Percentiles rank a stretch among this genome's conserved stretches.
Conservation (phyloP, 2,113 vertebrate genomes). For the Serinus canaria region DNA sequence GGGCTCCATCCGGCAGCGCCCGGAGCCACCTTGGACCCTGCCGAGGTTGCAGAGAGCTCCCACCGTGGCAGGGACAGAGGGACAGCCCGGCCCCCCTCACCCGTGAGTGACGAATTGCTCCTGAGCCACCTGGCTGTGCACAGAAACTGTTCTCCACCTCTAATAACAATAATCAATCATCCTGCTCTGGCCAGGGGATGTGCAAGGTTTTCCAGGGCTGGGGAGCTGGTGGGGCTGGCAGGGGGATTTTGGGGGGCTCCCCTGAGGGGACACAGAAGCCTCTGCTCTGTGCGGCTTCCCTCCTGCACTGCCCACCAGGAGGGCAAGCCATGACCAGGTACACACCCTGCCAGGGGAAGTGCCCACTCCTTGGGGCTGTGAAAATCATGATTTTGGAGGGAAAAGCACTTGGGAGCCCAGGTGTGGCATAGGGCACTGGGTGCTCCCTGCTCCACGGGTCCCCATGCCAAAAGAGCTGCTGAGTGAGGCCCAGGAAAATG, state of each 20-base stretch:
- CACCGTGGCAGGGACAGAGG: not conserved
- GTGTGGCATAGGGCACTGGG: fast-evolving
- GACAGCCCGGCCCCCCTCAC: fast-evolving
- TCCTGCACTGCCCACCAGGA: fast-evolving
- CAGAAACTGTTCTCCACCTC: not conserved
- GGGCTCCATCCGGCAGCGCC: not conserved
- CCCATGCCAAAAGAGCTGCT: not conserved
- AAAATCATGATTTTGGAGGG: not conserved
- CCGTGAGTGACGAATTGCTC: not conserved
- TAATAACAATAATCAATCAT: conserved; percentile 10
- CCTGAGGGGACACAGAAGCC: not conserved
- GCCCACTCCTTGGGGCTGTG: not conserved
- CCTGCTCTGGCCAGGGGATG: not conserved
- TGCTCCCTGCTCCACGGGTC: fast-evolving
- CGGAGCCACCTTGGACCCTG: not conserved
- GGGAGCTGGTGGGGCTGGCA: not conserved
- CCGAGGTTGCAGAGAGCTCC: not conserved
- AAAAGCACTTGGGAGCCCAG: not conserved
- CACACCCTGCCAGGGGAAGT: not conserved
- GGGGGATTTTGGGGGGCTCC: not conserved
- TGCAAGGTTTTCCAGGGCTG: not conserved
- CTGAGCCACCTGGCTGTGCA: not conserved
- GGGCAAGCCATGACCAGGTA: not conserved
- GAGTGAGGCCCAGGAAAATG: not conserved
- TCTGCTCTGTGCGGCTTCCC: not conserved